phyloP scores from a whole-genome alignment of 1,140 invertebrate species.

The Papilio aristodemus region DNA sequence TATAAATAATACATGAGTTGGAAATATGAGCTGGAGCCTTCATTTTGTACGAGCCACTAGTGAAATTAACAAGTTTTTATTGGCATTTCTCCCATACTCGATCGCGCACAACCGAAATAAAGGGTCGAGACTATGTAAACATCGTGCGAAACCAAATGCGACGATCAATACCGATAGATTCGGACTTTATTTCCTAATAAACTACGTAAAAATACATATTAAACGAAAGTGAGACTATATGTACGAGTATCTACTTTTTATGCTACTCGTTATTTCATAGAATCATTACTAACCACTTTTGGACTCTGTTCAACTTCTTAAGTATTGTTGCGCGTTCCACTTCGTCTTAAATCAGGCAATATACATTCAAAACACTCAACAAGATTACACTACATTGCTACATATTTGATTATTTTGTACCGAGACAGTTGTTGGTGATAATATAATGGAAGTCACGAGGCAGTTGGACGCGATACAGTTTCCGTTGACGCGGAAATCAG shows the following conservation, averaged over 20 bases:
- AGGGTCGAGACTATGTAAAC: conserved; percentile 28
- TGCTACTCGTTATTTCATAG: conserved; percentile 29
- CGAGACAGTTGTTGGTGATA: background rate
- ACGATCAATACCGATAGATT: conserved; percentile 23
- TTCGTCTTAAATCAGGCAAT: conserved; percentile 22
- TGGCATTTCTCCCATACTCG: conserved; percentile 61
- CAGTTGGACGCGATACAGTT: conserved; percentile 21
- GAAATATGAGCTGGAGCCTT: conserved; percentile 68
- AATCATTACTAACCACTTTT: conserved; percentile 32
- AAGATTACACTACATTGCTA: conserved; percentile 20
- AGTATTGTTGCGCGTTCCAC: conserved; percentile 12
- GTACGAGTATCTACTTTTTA: conserved; percentile 28
- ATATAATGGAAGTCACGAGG: conserved; percentile 32
- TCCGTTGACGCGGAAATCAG: conserved; percentile 63
- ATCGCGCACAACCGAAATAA: conserved; percentile 36
- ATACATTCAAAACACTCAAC: conserved; percentile 33
- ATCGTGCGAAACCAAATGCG: conserved; percentile 27
- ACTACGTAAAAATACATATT: conserved; percentile 21
- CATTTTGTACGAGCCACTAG: conserved; percentile 63
- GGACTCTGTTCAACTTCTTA: conserved; percentile 33
- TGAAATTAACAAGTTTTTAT: conserved; percentile 74
- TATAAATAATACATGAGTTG: conserved; percentile 73
- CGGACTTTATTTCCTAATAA: conserved; percentile 19
- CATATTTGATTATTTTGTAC: conserved; percentile 8
- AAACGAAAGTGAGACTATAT: conserved; percentile 10